A percentile compares a stretch with the other conserved stretches of the same genome.
Conservation (phyloP, 2,113 vertebrate species). For the Pithys albifrons region DNA sequence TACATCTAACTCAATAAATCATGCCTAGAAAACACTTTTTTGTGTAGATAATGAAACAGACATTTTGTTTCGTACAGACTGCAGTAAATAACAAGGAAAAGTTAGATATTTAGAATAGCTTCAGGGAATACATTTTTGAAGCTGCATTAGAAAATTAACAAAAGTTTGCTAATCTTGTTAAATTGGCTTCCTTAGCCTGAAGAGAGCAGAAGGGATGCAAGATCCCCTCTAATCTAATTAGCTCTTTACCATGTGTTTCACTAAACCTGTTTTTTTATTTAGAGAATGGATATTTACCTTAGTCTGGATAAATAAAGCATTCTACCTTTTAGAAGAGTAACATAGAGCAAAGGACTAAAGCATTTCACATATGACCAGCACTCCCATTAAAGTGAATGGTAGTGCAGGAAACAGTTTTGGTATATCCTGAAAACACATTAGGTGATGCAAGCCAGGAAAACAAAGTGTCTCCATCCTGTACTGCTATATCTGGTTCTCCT, state of each 20-base stretch:
- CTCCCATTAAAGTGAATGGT: not conserved
- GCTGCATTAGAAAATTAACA: slow-evolving; percentile 32
- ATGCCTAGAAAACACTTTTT: not conserved
- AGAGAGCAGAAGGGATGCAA: slow-evolving; percentile 8
- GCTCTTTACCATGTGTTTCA: slow-evolving; percentile 30
- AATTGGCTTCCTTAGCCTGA: slow-evolving; percentile 28
- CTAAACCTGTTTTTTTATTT: slow-evolving; percentile 64
- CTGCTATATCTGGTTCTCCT: not conserved
- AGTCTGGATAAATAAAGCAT: slow-evolving; percentile 57
- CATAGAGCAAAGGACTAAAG: slow-evolving; percentile 53
- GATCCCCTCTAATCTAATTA: slow-evolving; percentile 56
- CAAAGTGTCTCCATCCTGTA: slow-evolving; percentile 31
- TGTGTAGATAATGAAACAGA: not conserved
- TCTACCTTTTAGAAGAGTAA: slow-evolving; percentile 51
- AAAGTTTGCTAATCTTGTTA: slow-evolving; percentile 52
- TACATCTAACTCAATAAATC: not conserved
- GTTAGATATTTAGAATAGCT: not conserved
- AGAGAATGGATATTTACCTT: slow-evolving; percentile 51
- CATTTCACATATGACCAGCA: slow-evolving; percentile 9
- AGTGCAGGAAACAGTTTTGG: slow-evolving; percentile 31
- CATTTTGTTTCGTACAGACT: not conserved
- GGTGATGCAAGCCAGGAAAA: slow-evolving; percentile 53
- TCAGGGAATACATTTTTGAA: not conserved
- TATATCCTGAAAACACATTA: slow-evolving; percentile 37
- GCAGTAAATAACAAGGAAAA: not conserved